Evolutionary conservation across 2,113 vertebrate species (phyloP), one percentile per base, ranked within the genome.

Genomic region (Morone chrysops): DNA sequence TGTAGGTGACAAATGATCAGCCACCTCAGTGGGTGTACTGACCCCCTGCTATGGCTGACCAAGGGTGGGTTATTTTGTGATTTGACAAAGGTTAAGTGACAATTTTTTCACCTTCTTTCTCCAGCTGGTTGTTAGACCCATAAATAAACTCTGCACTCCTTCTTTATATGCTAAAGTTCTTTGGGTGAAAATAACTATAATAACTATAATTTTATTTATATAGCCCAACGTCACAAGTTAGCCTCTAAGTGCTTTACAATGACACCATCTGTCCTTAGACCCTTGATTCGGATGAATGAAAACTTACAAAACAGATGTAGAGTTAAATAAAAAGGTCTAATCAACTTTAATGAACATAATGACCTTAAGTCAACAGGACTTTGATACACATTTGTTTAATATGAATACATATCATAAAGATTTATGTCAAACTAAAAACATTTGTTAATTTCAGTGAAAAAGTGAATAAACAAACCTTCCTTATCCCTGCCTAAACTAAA

Each of bases 11-110:
- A 90, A 92, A 93, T 86, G 91, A 87, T n/a, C 80, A 10, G 63
- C 50, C 53, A 67, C 69, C 88, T 75, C 81, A 40, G 82, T 71
- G 75, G 76, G 86, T 73, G 76, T 16, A 71, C 71, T 62, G 62
- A 83, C 80, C 86, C 89, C 88, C 84, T 54, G 85, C 87, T 67
- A 16, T 31, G 81, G 73, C 66, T 47, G 43, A 78, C 79, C 79
- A 25, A 71, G 75, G 78, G 71, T 47, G 82, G 80, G 11, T 80
- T 90, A 74, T 89, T 85, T 72, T 91, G 79, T 84, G 36, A 69
- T 88, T 79, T 60, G 62, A 75, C 77, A 90, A 91, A 90, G 87
- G 88, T 92, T 88, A 92, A 90, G 87, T 92, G 91, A 92, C 69
- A 69, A 59, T 84, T 88, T 75, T 63, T 88, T 85, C 68, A 84